A percentile compares a stretch with the other conserved stretches of the same genome.
These are phyloP conservation scores for Psilopogon haemacephalus DNA, from an alignment of 2,113 vertebrate genomes.

Conservation along the genomic window DNA sequence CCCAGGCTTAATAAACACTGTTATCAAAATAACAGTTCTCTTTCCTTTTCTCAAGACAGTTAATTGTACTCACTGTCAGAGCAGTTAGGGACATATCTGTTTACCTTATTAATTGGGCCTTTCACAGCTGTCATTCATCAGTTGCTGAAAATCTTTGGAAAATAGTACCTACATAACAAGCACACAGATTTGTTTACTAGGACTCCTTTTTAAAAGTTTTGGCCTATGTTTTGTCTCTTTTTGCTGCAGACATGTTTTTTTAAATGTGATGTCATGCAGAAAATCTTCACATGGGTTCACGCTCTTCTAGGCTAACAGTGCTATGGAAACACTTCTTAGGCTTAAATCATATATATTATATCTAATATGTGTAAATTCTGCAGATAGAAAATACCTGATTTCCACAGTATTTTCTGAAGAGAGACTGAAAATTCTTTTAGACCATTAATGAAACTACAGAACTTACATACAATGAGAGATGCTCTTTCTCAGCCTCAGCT, in stretches of 20 bases:
- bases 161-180: neutral
- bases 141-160: neutral
- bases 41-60: neutral
- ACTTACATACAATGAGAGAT: slow-evolving; percentile 25
- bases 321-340: neutral
- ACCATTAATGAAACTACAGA: slow-evolving; percentile 35
- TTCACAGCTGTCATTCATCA: neutral
- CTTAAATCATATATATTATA: neutral
- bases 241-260: neutral
- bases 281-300: neutral
- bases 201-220: neutral
- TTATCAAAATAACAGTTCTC: neutral
- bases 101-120: neutral
- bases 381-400: neutral
- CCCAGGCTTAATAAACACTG: neutral
- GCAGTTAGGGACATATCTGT: neutral
- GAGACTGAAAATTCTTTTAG: neutral
- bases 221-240: neutral
- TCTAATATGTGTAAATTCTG: neutral
- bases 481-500: slow-evolving; percentile 55
- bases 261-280: neutral
- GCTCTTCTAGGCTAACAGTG: neutral
- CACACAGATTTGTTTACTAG: neutral
- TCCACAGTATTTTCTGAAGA: neutral
- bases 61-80: neutral